Conservation (phyloP, 2,797 vertebrate species). For the Pelobates cultripes region DNA sequence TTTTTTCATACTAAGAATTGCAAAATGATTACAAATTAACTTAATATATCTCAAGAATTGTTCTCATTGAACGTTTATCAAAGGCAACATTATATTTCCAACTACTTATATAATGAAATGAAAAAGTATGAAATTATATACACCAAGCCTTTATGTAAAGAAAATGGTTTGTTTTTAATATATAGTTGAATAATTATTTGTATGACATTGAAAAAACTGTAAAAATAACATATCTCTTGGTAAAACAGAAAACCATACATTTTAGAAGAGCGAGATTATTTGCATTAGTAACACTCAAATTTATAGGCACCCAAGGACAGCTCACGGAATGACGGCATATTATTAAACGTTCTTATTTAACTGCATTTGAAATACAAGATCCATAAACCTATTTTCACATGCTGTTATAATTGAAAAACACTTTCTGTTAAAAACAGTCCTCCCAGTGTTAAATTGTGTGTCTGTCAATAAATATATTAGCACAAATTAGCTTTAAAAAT, state of each 20-base stretch:
- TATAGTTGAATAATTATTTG: background rate
- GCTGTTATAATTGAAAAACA: conserved; percentile 3
- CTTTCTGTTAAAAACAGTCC: conserved; percentile 7
- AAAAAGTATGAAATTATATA: too few species aligned
- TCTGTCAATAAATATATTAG: conserved; percentile 9
- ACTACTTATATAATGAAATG: too few species aligned
- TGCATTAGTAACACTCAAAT: background rate
- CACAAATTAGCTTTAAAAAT: conserved; percentile 14
- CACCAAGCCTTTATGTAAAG: too few species aligned
- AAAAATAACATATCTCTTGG: background rate
- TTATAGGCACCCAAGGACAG: conserved; percentile 3
- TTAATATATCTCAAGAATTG: too few species aligned
- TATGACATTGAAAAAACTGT: background rate
- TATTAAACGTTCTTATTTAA: conserved; percentile 14
- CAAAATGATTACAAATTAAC: too few species aligned
- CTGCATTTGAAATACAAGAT: conserved; percentile 1
- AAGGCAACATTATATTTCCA: too few species aligned
- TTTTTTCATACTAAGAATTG: too few species aligned
- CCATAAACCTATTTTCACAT: background rate
- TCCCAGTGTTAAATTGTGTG: background rate
- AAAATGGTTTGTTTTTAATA: too few species aligned
- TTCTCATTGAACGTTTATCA: too few species aligned
- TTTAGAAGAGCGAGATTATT: background rate
- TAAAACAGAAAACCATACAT: background rate
- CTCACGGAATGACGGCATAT: background rate